Evolutionary conservation across 2,797 vertebrate species (phyloP), one percentile per base, ranked within the genome.

Genomic region (Gambelia wislizenii): DNA sequence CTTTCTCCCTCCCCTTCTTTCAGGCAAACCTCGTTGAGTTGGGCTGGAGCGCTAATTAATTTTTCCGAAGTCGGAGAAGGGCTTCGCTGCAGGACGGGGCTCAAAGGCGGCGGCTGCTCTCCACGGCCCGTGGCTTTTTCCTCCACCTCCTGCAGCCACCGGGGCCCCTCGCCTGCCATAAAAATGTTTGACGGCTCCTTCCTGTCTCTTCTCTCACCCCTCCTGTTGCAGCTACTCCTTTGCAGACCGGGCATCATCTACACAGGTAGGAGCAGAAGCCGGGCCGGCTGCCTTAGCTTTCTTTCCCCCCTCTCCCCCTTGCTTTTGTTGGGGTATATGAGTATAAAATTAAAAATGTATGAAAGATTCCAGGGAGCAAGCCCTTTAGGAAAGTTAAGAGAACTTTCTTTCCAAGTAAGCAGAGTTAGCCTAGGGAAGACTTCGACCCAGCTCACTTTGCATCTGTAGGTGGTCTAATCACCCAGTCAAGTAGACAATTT

Each of bases 41-140:
- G 95, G 96, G 96, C 95, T 95, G 96, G 96, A 95, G 95, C 96
- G 95, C 95, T 91, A 95, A 96, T 96, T 96, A 97, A 96, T 96
- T 97, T 97, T 97, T 94, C 96, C 96, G 91, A 96, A 97, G 96
- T 96, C 97, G 94, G 93, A 96, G 96, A 97, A n/a, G n/a, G n/a
- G 97, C 90, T 96, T 79, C 96, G 91, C 74, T 92, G 92, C 87
- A 91, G 20, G 91, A 86, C 4, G 91, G 52, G 14, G n/a, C n/a
- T n/a, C n/a, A n/a, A n/a, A n/a, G n/a, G n/a, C n/a, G n/a, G n/a
- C n/a, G n/a, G n/a, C n/a, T 3, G 84, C 89, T 36, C 36, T 44
- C 80, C 84, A 84, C 52, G 59, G 72, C 52, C 36, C 80, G 1
- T 27, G 85, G 7, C 22, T 9, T 39, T 14, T 7, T 54, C 14